Evolutionary conservation across 2,113 vertebrate genomes (phyloP).

Genomic region (Stomatorhinus ivindoensis): DNA sequence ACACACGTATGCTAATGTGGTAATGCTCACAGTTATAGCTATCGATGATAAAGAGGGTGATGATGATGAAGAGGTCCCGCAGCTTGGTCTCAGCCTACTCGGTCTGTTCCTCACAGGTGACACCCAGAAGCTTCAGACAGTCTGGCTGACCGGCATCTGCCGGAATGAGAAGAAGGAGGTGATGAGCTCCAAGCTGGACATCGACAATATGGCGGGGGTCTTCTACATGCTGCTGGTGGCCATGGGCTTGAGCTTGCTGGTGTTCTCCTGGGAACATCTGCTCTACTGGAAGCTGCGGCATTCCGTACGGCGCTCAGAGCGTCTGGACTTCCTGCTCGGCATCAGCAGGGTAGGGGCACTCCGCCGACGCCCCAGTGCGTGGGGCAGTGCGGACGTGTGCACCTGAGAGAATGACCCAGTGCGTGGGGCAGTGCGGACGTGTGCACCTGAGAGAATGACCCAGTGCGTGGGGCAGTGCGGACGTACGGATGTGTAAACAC

Average conservation of each 20-base stretch:
- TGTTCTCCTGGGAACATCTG: conserved; percentile 93
- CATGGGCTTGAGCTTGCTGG: conserved; percentile 92
- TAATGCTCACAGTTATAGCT: not conserved
- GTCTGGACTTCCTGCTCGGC: conserved; percentile 81
- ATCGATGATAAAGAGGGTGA: not conserved
- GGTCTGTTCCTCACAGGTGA: conserved; percentile 65
- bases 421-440: too few species aligned
- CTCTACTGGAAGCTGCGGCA: conserved; percentile 94
- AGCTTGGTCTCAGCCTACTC: conserved; percentile 3
- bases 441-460: too few species aligned
- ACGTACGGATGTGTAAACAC: not conserved
- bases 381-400: too few species aligned
- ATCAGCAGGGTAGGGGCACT: conserved; percentile 76
- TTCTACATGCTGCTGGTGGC: conserved; percentile 99
- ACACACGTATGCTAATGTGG: not conserved
- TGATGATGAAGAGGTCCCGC: not conserved
- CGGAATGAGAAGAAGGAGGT: conserved; percentile 97
- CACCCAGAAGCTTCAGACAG: conserved; percentile 91
- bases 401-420: too few species aligned
- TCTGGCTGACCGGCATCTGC: conserved; percentile 96
- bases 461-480: too few species aligned
- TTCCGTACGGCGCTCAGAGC: conserved; percentile 71
- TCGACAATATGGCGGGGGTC: conserved; percentile 97
- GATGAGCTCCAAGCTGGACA: conserved; percentile 97
- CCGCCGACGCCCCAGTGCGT: too few species aligned